These are phyloP conservation scores for Microctenopoma lineatum DNA, from an alignment of 2,797 vertebrate genomes.

Conservation along the genomic window DNA sequence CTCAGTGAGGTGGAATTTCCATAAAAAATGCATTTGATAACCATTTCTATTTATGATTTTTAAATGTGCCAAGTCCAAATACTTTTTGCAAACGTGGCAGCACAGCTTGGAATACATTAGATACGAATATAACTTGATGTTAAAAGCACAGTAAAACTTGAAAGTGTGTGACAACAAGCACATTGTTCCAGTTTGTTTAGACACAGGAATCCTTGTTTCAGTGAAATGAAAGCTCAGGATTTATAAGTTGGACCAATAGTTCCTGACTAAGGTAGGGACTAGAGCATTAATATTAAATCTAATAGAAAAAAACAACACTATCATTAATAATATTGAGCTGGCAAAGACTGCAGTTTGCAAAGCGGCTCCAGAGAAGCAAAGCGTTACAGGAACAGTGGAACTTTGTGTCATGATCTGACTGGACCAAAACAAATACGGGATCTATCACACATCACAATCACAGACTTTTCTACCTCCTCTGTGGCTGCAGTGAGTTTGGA, in stretches of 20 bases:
- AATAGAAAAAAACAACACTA: background rate
- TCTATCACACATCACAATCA: no score
- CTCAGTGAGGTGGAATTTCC: constrained; percentile 37
- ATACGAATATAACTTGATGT: constrained; percentile 19
- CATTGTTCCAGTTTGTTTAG: background rate
- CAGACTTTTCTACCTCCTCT: constrained; percentile 85
- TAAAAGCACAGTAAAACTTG: background rate
- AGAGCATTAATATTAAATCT: background rate
- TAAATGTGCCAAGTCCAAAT: constrained; percentile 21
- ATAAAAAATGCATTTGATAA: constrained; percentile 48
- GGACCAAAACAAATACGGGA: no score
- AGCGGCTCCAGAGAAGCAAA: no score
- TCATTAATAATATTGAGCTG: background rate
- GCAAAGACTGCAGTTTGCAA: background rate
- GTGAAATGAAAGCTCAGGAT: background rate
- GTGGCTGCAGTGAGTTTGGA: constrained; percentile 88
- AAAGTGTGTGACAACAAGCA: constrained; percentile 2
- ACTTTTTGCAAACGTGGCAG: constrained; percentile 25
- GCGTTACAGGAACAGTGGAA: no score
- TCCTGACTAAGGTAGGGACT: background rate
- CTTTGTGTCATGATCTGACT: no score
- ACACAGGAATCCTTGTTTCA: background rate
- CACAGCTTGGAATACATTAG: constrained; percentile 19
- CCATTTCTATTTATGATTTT: constrained; percentile 33
- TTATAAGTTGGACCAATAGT: no score